Base-by-base conservation (phyloP, 2,888 invertebrate species). In the Thalpophila matura region DNA sequence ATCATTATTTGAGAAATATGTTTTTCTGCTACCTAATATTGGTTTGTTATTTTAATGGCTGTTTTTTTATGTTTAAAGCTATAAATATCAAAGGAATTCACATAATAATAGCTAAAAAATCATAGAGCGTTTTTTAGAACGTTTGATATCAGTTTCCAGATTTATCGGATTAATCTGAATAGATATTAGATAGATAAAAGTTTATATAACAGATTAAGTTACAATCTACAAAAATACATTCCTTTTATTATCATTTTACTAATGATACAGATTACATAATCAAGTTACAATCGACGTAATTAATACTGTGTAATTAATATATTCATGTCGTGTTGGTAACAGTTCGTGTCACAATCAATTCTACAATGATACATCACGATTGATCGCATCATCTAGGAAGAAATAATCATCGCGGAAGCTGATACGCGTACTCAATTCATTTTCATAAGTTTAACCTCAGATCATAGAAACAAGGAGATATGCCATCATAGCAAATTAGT, bases 251-350 rank as follows among this genome's bases (percentile, higher is more conserved):
- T 29, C 22, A 22, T 31, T 14, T 20, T 16, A 7, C 20, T 42
- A 22, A 64, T 40, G 26, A 35, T 12, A 46, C 20, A 64, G 20
- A 40, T 65, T 26, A 16, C 29, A 6, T 18, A 47, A 33, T 18
- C 7, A 18, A 16, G 24, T 35, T 18, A 54, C 6, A 24, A 54
- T 42, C 4, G 9, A n/a, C 9, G n/a, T 18, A 37, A 49, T 35
- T 10, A 42, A 47, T 43, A 37, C 66, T 26, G 4, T 47, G 26
- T 59, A 26, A 66, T 66, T 12, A 35, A 59, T 31, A 10, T 42
- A 58, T 31, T 35, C 33, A 29, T 51, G 33, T 14, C 50, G 18
- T 51, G 46, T 14, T 3, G 18, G 10, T 53, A 54, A 49, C 38
- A 35, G 26, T 18, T 26, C 14, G 24, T 53, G 24, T 26, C 27